Base-by-base conservation (phyloP, 1,140 invertebrate genomes). In the Megathymus violae region DNA sequence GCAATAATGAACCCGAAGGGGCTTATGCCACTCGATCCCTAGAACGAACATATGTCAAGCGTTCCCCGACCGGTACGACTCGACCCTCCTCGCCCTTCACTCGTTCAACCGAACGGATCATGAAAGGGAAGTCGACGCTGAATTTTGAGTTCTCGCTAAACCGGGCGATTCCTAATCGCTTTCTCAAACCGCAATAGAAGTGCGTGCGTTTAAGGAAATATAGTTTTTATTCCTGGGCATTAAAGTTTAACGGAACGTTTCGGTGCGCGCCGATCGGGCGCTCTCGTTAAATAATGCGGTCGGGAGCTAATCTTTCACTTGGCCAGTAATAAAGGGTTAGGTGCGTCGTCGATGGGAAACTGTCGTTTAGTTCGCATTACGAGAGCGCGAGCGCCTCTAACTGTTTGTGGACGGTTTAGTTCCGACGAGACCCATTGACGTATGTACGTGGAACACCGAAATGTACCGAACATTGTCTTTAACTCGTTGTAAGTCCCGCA, bases 1-100 rank as follows among this genome's bases (percentile, higher is more conserved):
- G 63, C 80, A 78, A 81, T 87, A 88, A 88, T 88, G 81, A 85
- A 81, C 76, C 81, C 73, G 78, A 56, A 83, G 78, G 77, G 85
- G 79, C 79, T 87, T 85, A 85, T 73, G 76, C 77, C 81, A 84
- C 84, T 81, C 78, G 72, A 81, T 77, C 74, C 84, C 83, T 74
- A 68, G 75, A 75, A 73, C 71, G 73, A 85, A 80, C 85, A 88
- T 88, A 88, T 88, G 85, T 88, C 85, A 82, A 65, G 60, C 75
- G 68, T 61, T 67, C 66, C 66, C 75, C 61, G 52, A 66, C 78
- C 80, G 79, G 31, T 25, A n/a, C 52, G 38, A 17, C 13, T 9
- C 68, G 72, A 79, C 19, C 76, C 52, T 13, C 48, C 40, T 31
- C 31, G 47, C 67, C 65, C 70, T 52, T 13, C 54, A 34, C 31